Evolutionary conservation across 1,140 invertebrate species (phyloP).

Genomic region (Trialeurodes vaporariorum): DNA sequence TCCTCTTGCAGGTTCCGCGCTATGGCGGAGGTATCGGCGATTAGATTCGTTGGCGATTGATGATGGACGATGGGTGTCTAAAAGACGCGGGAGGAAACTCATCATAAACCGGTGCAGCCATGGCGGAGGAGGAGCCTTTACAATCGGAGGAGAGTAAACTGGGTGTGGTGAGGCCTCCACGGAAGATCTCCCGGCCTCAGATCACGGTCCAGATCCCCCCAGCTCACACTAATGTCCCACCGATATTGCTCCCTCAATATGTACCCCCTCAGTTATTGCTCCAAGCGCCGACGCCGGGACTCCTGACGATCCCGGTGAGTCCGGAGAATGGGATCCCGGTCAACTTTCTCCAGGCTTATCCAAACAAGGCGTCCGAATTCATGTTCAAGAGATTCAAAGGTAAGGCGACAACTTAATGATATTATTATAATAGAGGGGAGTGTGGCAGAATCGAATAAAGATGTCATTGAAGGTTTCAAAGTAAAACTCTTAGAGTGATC

Average conservation of each 20-base stretch:
- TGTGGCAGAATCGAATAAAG: too few relatives aligned
- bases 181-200: slow-evolving; percentile 7
- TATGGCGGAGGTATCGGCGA: too few relatives aligned
- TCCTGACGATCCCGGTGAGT: slow-evolving; percentile 6
- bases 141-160: background rate
- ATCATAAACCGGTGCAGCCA: too few relatives aligned
- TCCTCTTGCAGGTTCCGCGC: too few relatives aligned
- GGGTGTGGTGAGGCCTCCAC: background rate
- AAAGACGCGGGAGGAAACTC: too few relatives aligned
- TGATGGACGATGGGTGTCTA: too few relatives aligned
- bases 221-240: background rate
- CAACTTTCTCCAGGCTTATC: slow-evolving; percentile 38
- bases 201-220: slow-evolving; percentile 3
- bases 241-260: background rate
- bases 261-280: background rate
- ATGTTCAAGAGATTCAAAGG: slow-evolving; percentile 61
- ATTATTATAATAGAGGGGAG: too few relatives aligned
- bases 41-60: too few relatives aligned
- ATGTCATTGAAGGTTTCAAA: too few relatives aligned
- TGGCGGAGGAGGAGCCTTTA: too few relatives aligned
- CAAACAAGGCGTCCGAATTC: slow-evolving; percentile 54
- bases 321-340: slow-evolving; percentile 1
- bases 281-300: slow-evolving; percentile 3
- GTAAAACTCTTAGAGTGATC: too few relatives aligned
- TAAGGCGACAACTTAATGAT: too few relatives aligned